Base-by-base conservation (phyloP, 2,113 vertebrate genomes). In the Pterocles orientalis region DNA sequence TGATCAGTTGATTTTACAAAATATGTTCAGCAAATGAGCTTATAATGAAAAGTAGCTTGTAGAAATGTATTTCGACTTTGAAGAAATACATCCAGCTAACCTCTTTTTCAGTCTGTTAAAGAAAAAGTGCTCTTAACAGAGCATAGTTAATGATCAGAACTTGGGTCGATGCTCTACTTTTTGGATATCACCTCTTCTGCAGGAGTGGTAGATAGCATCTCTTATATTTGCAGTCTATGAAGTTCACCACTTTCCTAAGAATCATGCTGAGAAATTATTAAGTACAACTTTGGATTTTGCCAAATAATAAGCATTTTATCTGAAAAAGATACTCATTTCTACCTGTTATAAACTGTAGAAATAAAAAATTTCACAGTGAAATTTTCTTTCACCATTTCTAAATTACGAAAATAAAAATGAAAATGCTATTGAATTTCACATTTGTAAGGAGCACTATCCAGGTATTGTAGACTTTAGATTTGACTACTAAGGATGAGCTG, bases 381-480 rank as follows among this genome's bases (percentile, higher is more conserved):
- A 41, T 85, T 50, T 26, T 45, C 16, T 86, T 86, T 71, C 20
- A 31, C 8, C 7, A 26, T 28, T 14, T 25, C 3, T 47, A 34
- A 60, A 24, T 62, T n/a, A 16, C 11, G 16, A 11, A 28, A 36
- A 48, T 25, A 66, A 17, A 65, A 50, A 39, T 6, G 8, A 17
- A 70, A 57, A 41, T 8, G 3, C 1, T 2, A 12, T 34, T 5
- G 1, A 14, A 45, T 58, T 85, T 85, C 21, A n/a, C 10, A 7
- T 33, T 18, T 0, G 0, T 26, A 56, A 60, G 6, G 7, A 41
- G 6, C 3, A 21, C 8, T 60, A 8, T 36, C 72, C 11, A 69
- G 24, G 6, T 73, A 26, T 25, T 57, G 14, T 26, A 69, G 62
- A 9, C 8, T 50, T 73, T 10, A 72, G 4, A 48, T 82, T 60